Conservation (phyloP, 2,113 vertebrate genomes). For the Columba livia region DNA sequence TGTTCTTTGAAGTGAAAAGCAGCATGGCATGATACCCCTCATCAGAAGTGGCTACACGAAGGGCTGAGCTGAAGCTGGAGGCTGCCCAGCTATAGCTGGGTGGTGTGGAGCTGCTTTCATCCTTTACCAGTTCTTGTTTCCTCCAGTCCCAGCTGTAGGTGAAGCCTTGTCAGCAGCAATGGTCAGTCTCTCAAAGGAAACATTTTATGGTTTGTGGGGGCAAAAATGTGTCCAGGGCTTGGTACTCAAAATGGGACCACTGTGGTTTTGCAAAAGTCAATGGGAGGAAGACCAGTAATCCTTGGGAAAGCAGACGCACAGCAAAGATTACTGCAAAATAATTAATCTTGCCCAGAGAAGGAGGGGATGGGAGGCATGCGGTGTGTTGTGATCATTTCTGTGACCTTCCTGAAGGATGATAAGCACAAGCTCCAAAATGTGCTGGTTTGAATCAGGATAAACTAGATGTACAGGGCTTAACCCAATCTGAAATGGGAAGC, state of each 20-base stretch:
- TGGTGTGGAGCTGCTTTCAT: neutral
- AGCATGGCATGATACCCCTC: neutral
- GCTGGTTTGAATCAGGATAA: neutral
- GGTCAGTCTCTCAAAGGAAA: neutral
- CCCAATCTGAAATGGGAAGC: neutral
- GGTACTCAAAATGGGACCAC: accelerated
- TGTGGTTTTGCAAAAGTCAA: neutral
- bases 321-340: neutral
- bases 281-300: neutral
- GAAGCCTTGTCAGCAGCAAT: neutral
- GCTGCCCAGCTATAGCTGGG: neutral
- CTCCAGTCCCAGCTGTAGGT: neutral
- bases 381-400: neutral
- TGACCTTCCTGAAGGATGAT: neutral
- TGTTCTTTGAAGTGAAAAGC: conserved; percentile 30
- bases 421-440: neutral
- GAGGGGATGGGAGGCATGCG: accelerated
- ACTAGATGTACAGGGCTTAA: neutral
- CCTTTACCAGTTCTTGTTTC: neutral
- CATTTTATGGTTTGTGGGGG: neutral
- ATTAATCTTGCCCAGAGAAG: neutral
- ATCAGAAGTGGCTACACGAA: neutral
- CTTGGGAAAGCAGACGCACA: neutral
- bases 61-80: neutral
- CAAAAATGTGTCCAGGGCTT: neutral